Conservation (phyloP, 2,888 invertebrate genomes). For the Eucera pruinosa region DNA sequence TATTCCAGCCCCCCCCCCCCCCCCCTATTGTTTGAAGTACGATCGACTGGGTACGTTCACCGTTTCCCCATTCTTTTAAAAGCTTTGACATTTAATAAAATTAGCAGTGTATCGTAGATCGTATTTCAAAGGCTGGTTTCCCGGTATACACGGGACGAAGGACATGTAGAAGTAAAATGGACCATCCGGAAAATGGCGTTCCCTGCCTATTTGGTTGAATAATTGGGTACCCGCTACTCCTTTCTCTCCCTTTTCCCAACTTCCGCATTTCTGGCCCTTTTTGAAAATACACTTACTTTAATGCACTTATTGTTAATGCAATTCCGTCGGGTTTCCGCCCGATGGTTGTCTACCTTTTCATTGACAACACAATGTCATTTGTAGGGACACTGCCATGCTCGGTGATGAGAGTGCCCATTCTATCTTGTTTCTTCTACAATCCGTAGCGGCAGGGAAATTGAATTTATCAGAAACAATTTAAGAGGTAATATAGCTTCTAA, state of each 20-base stretch:
- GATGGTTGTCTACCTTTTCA: constrained; percentile 72
- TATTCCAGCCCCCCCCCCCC: no score
- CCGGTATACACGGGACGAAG: constrained; percentile 24
- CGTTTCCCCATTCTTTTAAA: constrained; percentile 17
- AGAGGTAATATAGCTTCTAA: no score
- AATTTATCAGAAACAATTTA: constrained; percentile 46
- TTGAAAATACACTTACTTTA: constrained; percentile 70
- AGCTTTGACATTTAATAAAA: constrained; percentile 57
- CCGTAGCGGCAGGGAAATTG: constrained; percentile 42
- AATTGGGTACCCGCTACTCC: no score
- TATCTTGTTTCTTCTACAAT: constrained; percentile 24
- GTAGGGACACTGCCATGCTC: constrained; percentile 35
- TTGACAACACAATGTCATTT: constrained; percentile 74
- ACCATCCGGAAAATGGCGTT: constrained; percentile 68
- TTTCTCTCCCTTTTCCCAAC: not conserved
- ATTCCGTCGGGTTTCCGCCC: constrained; percentile 75
- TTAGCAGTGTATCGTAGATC: constrained; percentile 45
- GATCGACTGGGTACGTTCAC: constrained; percentile 1
- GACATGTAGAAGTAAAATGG: constrained; percentile 41
- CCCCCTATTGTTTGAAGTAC: constrained; percentile 23
- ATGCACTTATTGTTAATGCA: constrained; percentile 77
- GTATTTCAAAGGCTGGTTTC: constrained; percentile 51
- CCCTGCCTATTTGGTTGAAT: constrained; percentile 73
- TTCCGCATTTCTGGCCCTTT: constrained; percentile 20
- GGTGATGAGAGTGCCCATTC: not conserved